Evolutionary conservation across 2,888 invertebrate genomes (phyloP), one percentile per base, ranked within the genome.

Genomic region (Cheilosia pagana): DNA sequence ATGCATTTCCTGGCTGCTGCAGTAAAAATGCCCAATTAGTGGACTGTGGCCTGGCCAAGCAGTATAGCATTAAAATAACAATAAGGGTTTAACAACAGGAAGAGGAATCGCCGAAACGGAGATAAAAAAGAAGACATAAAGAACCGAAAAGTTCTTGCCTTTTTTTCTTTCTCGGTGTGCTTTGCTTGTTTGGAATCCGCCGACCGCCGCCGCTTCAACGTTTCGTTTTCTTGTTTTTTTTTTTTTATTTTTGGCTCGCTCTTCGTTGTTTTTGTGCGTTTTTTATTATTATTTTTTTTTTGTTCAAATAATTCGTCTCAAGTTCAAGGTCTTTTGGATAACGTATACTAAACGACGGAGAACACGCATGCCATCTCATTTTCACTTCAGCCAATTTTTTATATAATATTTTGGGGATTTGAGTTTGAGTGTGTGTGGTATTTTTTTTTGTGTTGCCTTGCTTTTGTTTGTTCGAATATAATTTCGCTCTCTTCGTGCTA

Each of bases 251-350:
- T 74, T 79, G 59, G 63, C 63, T 83, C 59, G 70, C 74, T 79
- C 68, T 79, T 75, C 67, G 59, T 78, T 70, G 77, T 63, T 77
- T 62, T 68, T 68, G 52, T 59, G 43, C 41, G 5, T 65, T 71
- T 45, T 67, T 62, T n/a, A n/a, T n/a, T n/a, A n/a, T 75, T 45
- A 86, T 50, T 87, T 71, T 87, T 77, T 74, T 87, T 87, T 89
- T 90, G 91, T 91, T 91, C 90, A 90, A 90, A 91, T 91, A 91
- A 91, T 91, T 90, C 91, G 92, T 92, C 91, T 92, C 92, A 92
- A 92, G 92, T 92, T 92, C 92, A 92, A 92, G 92, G 92, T 91
- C 92, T 91, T 90, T 90, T 89, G 91, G 90, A 91, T 91, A 91
- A 90, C 89, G 89, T 88, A 88, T 87, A 89, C 88, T 75, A 76